Evolutionary conservation across 2,888 invertebrate genomes (phyloP), one percentile per base, ranked within the genome.

Genomic region (Agrotis segetum): DNA sequence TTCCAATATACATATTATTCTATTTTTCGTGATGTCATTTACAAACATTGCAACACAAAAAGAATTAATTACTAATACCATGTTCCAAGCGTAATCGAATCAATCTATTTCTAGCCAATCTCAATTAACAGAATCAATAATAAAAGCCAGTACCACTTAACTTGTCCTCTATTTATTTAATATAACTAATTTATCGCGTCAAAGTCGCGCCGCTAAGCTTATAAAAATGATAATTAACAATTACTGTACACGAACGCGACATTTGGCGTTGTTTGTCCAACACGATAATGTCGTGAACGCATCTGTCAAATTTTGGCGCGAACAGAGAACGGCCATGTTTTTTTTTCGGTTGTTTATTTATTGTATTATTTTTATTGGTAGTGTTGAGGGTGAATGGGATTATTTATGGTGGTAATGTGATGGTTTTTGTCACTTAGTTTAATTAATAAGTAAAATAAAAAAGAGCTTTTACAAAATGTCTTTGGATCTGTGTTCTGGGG

Each of bases 181-280:
- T 82, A 81, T 69, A 82, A 75, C 84, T 85, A 88, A 90, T 91
- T 90, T 87, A 86, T 84, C 87, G 80, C 74, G 73, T 83, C 85
- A 85, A 91, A 88, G 85, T 84, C 67, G 61, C 67, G 73, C 87
- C 88, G 85, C 87, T 82, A 83, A 93, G 89, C 94, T 92, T 88
- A 92, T 95, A 95, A 94, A 94, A 94, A 94, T 94, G 92, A 94
- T 95, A 95, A 95, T 95, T 93, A 92, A 91, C 94, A 94, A 95
- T 95, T 94, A 94, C 88, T 67, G 1, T 65, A 68, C 53, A 61
- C 79, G 82, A 79, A 80, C 70, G 92, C 88, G 92, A 94, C 95
- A 95, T 95, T 95, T 96, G 96, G 93, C 76, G 81, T 71, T 96
- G 94, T 96, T 95, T 95, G 93, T 89, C 88, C 90, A 91, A 91